These are phyloP conservation scores for Agapetus fuscipes DNA, from an alignment of 2,888 invertebrate genomes.

Conservation along the genomic window DNA sequence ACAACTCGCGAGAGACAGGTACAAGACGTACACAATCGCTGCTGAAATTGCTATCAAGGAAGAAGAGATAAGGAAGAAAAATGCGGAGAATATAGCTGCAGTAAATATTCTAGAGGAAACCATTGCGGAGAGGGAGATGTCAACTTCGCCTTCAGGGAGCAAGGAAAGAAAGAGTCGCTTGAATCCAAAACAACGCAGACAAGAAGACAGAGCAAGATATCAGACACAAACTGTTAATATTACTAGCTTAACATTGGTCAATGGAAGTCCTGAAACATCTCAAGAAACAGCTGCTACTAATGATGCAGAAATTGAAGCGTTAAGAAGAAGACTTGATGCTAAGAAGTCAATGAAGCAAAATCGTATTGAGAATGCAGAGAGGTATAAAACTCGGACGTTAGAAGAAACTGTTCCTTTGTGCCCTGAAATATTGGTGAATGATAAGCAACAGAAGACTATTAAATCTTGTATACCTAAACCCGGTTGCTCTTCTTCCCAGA, in stretches of 20 bases:
- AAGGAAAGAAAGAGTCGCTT: constrained; percentile 10
- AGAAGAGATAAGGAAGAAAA: constrained; percentile 7
- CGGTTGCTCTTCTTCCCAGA: constrained; percentile 23
- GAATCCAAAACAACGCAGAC: constrained; percentile 56
- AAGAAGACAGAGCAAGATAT: constrained; percentile 58
- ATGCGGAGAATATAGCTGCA: background rate
- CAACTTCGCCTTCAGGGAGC: constrained; percentile 25
- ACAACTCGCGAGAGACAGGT: constrained; percentile 65
- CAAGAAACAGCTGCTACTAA: constrained; percentile 1
- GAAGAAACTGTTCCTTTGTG: constrained; percentile 45
- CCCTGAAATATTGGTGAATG: constrained; percentile 42
- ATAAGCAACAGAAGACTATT: constrained; percentile 33
- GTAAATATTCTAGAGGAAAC: background rate
- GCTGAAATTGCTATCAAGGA: constrained; percentile 36
- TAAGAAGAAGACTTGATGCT: constrained; percentile 35
- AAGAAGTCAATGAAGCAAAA: constrained; percentile 47
- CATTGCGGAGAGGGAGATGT: background rate
- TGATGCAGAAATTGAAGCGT: constrained; percentile 28
- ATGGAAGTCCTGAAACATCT: constrained; percentile 27
- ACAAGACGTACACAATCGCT: constrained; percentile 73
- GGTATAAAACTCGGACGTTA: constrained; percentile 64
- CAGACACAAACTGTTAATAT: constrained; percentile 54
- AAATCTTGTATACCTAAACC: constrained; percentile 29
- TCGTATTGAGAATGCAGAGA: constrained; percentile 56
- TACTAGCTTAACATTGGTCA: constrained; percentile 22